Evolutionary conservation across 2,797 vertebrate species (phyloP), one percentile per base, ranked within the genome.

Genomic region (Macroramphosus scolopax): DNA sequence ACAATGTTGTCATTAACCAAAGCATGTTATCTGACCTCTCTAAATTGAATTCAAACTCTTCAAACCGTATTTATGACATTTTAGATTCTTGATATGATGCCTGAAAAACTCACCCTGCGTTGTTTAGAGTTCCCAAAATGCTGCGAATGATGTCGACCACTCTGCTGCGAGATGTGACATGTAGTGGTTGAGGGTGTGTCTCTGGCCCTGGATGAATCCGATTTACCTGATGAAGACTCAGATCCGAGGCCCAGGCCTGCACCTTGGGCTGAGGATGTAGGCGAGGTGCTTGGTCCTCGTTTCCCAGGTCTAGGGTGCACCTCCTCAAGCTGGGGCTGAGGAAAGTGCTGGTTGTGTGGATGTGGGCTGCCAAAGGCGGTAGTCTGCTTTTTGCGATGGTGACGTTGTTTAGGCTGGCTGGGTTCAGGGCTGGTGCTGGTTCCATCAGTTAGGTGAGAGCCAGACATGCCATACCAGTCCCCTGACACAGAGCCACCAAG

Each of bases 381-480:
- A 18, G 56, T 56, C 22, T 68, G 73, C 24, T 70, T 58, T 33
- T 62, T 75, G 35, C 8, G 67, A 16, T 73, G 61, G 44, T 53
- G 58, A 5, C 49, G 53, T 10, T 77, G 64, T 59, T 81, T 85
- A 22, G 69, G 63, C 3, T 60, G 74, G 15, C 25, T 52, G 6
- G 60, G 63, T 44, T 90, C 89, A 1, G 85, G 78, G 46, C 83
- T 89, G 64, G 83, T 88, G 75, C 84, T 83, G 57, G 78, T 77
- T 39, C 77, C 78, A 24, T 90, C 87, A 0, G 73, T 87, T 2
- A 78, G 61, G 8, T 77, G 59, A 45, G 72, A 13, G 17, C 53
- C 72, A 33, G 55, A 42, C 57, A 69, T 62, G n/a, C 48, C 37
- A 2, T 71, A 63, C 44, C 71, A 77, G 37, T 80, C 75, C 37